phyloP scores from a whole-genome alignment of 2,888 invertebrate genomes.

The Drosophila infuscata region DNA sequence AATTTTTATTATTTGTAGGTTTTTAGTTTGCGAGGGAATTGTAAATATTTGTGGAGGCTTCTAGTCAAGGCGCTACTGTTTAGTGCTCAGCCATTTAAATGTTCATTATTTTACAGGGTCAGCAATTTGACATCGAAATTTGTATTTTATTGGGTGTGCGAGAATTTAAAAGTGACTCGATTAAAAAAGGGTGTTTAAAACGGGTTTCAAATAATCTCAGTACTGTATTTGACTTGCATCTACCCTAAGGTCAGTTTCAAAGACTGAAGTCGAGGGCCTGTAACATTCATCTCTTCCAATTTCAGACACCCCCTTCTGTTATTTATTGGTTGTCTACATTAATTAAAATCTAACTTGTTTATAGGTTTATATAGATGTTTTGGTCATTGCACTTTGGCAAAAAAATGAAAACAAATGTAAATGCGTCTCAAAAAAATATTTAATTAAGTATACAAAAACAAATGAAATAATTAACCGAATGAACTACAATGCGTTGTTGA shows the following conservation, averaged over 20 bases:
- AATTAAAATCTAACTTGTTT: conserved; percentile 2
- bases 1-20: conserved; percentile 36
- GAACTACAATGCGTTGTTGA: conserved; percentile 18
- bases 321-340: neutral
- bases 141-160: neutral
- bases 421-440: conserved; percentile 3
- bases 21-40: conserved; percentile 26
- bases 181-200: neutral
- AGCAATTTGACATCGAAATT: conserved; percentile 5
- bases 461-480: conserved; percentile 23
- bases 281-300: neutral
- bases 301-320: neutral
- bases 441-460: neutral
- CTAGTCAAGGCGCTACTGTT: conserved; percentile 40
- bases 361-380: conserved; percentile 5
- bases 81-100: conserved; percentile 18
- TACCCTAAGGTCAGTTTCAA: too few relatives aligned
- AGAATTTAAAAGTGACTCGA: neutral
- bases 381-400: conserved; percentile 49
- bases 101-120: conserved; percentile 42
- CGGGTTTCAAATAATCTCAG: neutral
- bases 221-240: neutral
- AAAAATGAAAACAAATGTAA: conserved; percentile 5
- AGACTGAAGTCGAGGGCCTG: neutral
- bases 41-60: conserved; percentile 26